A percentile compares a stretch with the other conserved stretches of the same genome.
Conservation (phyloP, 2,888 invertebrate genomes). For the Conomelus anceps region DNA sequence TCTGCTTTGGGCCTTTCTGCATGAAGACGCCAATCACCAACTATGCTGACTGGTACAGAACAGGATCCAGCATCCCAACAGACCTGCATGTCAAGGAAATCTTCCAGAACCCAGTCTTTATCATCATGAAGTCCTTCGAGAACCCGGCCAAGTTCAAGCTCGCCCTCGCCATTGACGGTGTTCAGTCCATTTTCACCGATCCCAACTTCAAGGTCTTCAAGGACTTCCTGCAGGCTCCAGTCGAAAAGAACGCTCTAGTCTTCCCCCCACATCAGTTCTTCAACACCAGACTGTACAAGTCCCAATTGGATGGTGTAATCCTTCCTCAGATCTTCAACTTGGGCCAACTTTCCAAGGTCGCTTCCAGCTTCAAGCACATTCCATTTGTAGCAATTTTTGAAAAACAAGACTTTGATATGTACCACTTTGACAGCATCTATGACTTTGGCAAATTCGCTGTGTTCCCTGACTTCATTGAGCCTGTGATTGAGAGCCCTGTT, state of each 20-base stretch:
- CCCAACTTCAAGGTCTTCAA: neutral
- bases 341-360: neutral
- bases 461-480: neutral
- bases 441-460: conserved; percentile 1
- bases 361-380: neutral
- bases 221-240: neutral
- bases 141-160: neutral
- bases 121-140: neutral
- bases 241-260: neutral
- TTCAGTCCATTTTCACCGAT: neutral
- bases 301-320: neutral
- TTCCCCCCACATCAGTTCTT: neutral
- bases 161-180: neutral
- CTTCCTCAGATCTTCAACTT: neutral
- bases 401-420: neutral
- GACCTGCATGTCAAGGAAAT: neutral
- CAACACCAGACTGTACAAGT: neutral
- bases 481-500: neutral
- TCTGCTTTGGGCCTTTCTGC: neutral
- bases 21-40: neutral
- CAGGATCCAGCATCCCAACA: neutral
- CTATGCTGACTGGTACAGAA: neutral
- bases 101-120: neutral
- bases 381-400: neutral
- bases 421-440: neutral